Evolutionary conservation across 2,113 vertebrate species (phyloP), one percentile per base, ranked within the genome.

Genomic region (Formicarius rufipectus): DNA sequence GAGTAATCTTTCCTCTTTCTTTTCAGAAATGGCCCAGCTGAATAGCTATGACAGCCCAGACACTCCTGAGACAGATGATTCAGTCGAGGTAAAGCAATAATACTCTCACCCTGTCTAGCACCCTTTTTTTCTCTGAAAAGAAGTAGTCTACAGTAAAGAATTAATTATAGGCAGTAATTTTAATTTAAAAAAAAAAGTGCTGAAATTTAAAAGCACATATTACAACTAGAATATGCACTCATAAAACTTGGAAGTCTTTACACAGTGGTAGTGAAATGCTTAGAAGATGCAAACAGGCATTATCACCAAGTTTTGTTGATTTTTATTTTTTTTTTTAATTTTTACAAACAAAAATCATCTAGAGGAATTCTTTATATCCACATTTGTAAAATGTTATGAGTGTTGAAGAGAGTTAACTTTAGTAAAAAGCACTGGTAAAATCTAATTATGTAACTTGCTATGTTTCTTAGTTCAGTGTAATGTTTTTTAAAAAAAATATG

Each of bases 41-140:
- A 99, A 98, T 98, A 99, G 99, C 96, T 99, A 98, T 93, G 99
- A 99, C 97, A 99, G 99, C 86, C 98, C 99, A 91, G 99, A 99
- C 78, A 99, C 99, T 53, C 99, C 99, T 5, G 99, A 99, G 96
- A 99, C 99, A 14, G 99, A 99, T 69, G 99, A 99, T 90, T 98
- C 98, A 23, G 96, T 98, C 3, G 99, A 99, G 55, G 99, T 99
- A 98, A 99, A 97, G 92, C 90, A 96, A 47, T 87, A 93, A 83
- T 95, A 86, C 55, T 53, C 92, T 93, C 55, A 68, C 49, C 83
- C 84, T 95, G 90, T 97, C 95, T 97, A 66, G 82, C 37, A 2
- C 27, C 44, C 92, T 92, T 88, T 80, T 87, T 91, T 64, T 8
- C 40, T 78, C 58, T 88, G 59, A 69, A 92, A 93, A 95, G 68